Evolutionary conservation across 2,797 vertebrate genomes (phyloP).

Genomic region (Gymnoscopelus braueri): DNA sequence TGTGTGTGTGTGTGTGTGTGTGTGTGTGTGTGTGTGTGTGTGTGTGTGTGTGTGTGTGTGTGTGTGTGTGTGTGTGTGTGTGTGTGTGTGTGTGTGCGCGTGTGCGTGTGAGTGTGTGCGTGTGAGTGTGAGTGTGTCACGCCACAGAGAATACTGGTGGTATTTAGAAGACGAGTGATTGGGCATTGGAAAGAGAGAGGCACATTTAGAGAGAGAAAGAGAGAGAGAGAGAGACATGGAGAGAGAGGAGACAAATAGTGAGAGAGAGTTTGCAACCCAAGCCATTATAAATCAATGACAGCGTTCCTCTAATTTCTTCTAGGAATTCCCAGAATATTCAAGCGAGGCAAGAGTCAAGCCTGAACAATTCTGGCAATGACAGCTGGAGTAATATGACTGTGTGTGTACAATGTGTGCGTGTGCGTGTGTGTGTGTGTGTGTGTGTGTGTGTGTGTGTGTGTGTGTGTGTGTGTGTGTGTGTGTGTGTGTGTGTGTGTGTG

Average conservation of each 20-base stretch:
- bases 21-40: not conserved
- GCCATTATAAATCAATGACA: no score
- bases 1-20: conserved; percentile 16
- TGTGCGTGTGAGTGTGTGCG: not conserved
- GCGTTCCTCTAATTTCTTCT: no score
- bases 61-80: conserved; percentile 14
- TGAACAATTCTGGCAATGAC: no score
- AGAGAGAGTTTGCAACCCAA: not conserved
- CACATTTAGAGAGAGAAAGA: not conserved
- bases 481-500: conserved; percentile 3
- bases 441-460: not conserved
- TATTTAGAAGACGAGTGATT: conserved; percentile 1
- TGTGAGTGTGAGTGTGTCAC: not conserved
- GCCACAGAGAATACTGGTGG: not conserved
- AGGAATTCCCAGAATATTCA: no score
- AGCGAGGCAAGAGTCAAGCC: no score
- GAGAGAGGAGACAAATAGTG: not conserved
- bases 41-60: not conserved
- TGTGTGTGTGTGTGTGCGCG: not conserved
- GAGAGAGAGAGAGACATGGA: not conserved
- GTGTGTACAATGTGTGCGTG: not conserved
- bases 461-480: not conserved
- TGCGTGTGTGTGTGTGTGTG: not conserved
- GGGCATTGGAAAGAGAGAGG: not conserved
- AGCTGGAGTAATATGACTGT: not conserved